A percentile compares a stretch with the other conserved stretches of the same genome.
phyloP scores from a whole-genome alignment of 2,797 vertebrate species.

The Nasua narica region DNA sequence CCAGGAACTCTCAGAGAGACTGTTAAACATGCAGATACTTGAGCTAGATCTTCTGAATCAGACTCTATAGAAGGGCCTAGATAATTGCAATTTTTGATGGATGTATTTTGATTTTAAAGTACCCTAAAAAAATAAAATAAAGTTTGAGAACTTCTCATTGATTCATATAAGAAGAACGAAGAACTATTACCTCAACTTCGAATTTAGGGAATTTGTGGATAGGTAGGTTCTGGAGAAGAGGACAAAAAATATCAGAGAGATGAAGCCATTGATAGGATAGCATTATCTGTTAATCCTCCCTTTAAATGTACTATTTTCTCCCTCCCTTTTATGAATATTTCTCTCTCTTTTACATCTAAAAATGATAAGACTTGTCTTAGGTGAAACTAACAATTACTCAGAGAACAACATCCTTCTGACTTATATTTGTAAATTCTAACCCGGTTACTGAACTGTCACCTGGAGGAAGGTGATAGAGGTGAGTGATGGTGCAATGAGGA shows the following conservation, averaged over 20 bases:
- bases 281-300: not conserved
- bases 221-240: not conserved
- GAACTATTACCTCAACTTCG: not conserved
- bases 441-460: not conserved
- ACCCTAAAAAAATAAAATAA: not conserved
- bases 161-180: not conserved
- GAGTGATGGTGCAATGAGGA: not conserved
- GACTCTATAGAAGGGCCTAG: not conserved
- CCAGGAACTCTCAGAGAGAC: not conserved
- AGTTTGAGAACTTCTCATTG: not conserved
- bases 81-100: not conserved
- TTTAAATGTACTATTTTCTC: not conserved
- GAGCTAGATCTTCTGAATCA: not conserved
- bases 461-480: accelerated
- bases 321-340: not conserved
- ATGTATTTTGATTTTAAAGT: not conserved
- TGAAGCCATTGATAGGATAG: not conserved
- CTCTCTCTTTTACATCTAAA: not conserved
- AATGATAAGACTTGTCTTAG: not conserved
- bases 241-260: not conserved
- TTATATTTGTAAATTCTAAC: not conserved
- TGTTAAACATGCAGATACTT: not conserved
- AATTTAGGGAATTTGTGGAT: not conserved
- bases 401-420: not conserved
- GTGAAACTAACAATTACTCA: not conserved